Evolutionary conservation across 1,140 invertebrate genomes (phyloP).

Genomic region (Aphaenogaster ashmeadi): DNA sequence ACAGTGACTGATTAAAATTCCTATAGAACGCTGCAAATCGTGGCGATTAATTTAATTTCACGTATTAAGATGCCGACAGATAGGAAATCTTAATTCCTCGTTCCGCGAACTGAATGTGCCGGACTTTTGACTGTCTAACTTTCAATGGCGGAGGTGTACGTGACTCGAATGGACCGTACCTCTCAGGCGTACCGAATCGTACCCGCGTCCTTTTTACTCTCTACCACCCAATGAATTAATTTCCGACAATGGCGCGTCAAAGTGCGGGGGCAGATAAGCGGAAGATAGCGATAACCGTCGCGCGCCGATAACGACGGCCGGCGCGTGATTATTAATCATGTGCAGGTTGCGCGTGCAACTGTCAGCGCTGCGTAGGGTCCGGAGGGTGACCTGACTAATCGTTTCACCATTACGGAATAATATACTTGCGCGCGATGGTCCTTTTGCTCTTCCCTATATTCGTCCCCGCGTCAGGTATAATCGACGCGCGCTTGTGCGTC

Average conservation of each 20-base stretch:
- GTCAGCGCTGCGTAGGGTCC: conserved; percentile 80
- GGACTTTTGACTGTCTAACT: background rate
- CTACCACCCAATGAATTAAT: conserved; percentile 23
- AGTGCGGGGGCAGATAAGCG: conserved; percentile 68
- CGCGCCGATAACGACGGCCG: conserved; percentile 73
- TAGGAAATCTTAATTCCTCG: conserved; percentile 10
- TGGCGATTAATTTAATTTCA: background rate
- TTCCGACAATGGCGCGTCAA: conserved; percentile 65
- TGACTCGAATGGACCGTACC: background rate
- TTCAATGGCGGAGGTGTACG: background rate
- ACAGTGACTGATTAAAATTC: background rate
- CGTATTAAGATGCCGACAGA: background rate
- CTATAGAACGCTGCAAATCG: background rate
- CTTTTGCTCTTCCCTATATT: conserved; percentile 58
- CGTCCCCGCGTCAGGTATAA: conserved; percentile 39
- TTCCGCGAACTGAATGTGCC: background rate
- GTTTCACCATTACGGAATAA: conserved; percentile 86
- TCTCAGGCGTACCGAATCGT: background rate
- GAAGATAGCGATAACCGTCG: conserved; percentile 74
- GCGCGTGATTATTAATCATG: conserved; percentile 86
- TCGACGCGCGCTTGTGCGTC: conserved; percentile 23
- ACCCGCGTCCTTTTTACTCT: too few species aligned
- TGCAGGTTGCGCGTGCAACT: conserved; percentile 85
- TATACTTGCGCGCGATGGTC: conserved; percentile 76
- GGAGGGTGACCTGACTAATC: conserved; percentile 83